A percentile compares a stretch with the other conserved stretches of the same genome.
These are phyloP conservation scores for Nannobrachium achirus DNA, from an alignment of 2,113 vertebrate genomes.

Conservation along the genomic window DNA sequence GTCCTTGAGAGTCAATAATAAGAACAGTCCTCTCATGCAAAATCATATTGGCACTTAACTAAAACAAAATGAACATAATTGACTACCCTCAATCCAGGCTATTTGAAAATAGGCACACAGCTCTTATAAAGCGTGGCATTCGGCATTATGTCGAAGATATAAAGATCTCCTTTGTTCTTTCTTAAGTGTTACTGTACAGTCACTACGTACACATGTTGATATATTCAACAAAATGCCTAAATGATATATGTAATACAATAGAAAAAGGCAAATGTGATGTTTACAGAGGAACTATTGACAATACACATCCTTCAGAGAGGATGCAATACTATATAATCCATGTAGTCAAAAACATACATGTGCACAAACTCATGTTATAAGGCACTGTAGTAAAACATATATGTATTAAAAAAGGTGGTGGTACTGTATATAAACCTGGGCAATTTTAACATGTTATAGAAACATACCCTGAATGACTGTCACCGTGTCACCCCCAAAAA, in stretches of 20 bases:
- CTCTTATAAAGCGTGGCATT: slow-evolving; percentile 42
- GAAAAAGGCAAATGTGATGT: slow-evolving; percentile 33
- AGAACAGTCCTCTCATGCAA: slow-evolving; percentile 48
- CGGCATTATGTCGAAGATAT: slow-evolving; percentile 36
- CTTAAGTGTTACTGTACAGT: slow-evolving; percentile 47
- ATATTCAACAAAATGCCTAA: slow-evolving; percentile 44
- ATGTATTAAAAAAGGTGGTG: slow-evolving; percentile 66
- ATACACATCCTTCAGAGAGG: slow-evolving; percentile 28
- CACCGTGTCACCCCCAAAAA: slow-evolving; percentile 64
- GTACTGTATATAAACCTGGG: slow-evolving; percentile 56
- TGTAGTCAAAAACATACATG: slow-evolving; percentile 53
- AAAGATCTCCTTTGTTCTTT: slow-evolving; percentile 44
- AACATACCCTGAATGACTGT: slow-evolving; percentile 74
- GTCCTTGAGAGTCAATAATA: slow-evolving; percentile 53
- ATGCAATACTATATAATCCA: slow-evolving; percentile 33
- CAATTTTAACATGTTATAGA: slow-evolving; percentile 69
- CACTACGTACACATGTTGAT: slow-evolving; percentile 59
- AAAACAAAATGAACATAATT: slow-evolving; percentile 36
- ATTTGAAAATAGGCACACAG: slow-evolving; percentile 34
- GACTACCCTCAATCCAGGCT: slow-evolving; percentile 60
- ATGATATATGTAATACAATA: slow-evolving; percentile 32
- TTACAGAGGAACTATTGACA: slow-evolving; percentile 40
- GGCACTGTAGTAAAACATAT: slow-evolving; percentile 69
- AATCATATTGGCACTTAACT: slow-evolving; percentile 58
- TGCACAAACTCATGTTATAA: slow-evolving; percentile 57